phyloP scores from a whole-genome alignment of 2,888 invertebrate species.

The Ormyrus pomaceus region DNA sequence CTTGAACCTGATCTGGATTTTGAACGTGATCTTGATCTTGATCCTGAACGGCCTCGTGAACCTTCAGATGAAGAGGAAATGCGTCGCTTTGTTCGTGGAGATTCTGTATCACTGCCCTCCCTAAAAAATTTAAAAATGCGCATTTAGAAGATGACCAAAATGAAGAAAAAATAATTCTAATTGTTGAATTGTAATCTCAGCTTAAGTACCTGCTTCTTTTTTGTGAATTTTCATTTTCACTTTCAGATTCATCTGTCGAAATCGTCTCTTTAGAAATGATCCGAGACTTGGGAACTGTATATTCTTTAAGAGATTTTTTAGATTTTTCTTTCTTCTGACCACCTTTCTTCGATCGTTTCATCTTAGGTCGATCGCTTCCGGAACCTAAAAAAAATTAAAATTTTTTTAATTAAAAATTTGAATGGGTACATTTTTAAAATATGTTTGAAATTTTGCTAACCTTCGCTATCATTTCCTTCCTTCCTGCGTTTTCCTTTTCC shows the following conservation, averaged over 20 bases:
- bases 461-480: constrained; percentile 56
- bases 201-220: constrained; percentile 77
- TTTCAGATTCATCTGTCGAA: constrained; percentile 90
- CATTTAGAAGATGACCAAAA: not conserved
- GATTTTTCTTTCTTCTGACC: constrained; percentile 78
- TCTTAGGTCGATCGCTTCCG: constrained; percentile 83
- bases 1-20: constrained; percentile 68
- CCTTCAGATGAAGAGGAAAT: constrained; percentile 81
- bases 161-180: not conserved
- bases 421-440: not conserved
- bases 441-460: constrained; percentile 77
- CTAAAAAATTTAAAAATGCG: constrained; percentile 62
- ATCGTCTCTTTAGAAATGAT: constrained; percentile 97
- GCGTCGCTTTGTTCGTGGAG: constrained; percentile 77
- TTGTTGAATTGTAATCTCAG: not conserved
- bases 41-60: constrained; percentile 74
- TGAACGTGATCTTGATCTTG: constrained; percentile 68
- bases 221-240: constrained; percentile 80
- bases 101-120: constrained; percentile 75
- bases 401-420: constrained; percentile 9
- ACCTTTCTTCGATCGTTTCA: constrained; percentile 80
- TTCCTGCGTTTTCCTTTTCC: constrained; percentile 72
- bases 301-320: constrained; percentile 79
- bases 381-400: constrained; percentile 77
- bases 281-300: constrained; percentile 90